Evolutionary conservation across 2,888 invertebrate genomes (phyloP), one percentile per base, ranked within the genome.

Genomic region (Drosophila kambysellisi): DNA sequence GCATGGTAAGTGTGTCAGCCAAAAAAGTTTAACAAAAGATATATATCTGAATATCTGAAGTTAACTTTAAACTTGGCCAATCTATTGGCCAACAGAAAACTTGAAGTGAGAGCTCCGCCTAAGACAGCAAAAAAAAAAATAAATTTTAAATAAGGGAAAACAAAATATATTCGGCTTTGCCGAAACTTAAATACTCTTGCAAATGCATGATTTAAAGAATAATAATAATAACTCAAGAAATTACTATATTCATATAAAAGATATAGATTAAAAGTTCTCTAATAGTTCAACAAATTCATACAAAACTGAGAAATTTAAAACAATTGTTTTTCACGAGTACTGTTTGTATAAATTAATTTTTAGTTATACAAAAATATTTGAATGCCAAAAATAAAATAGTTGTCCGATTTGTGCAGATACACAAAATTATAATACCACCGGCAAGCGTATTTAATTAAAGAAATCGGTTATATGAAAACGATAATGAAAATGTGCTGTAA

Each of bases 1-100:
- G 99, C 94, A 97, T 97, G 97, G 99, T 99, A 94, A 96, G 97
- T 93, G 91, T 63, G 30, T 30, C 39, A 41, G 79, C 59, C 62
- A 58, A 52, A 61, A 43, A 52, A 46, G 25, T 46, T 46, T 4
- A 25, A 48, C 12, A n/a, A 33, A 35, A 12, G 11, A 39, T 3
- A 1, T 17, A 56, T 29, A 2, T 46, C 20, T 25, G 8, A 37
- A 39, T 56, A 37, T 56, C 12, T 37, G 12, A 46, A 54, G 32
- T n/a, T 37, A 53, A 61, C 32, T 39, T 30, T 15, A 12, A 25
- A 12, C 25, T 9, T 41, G 53, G 30, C 30, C 30, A 43, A 51
- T 29, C 12, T 4, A 25, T 59, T 48, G 48, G 62, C 48, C n/a
- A 67, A 68, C 29, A 66, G 5, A 48, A 50, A 43, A 25, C 32